These are phyloP conservation scores for Rhimphoctona megacephalus DNA, from an alignment of 2,888 invertebrate genomes.

Conservation along the genomic window DNA sequence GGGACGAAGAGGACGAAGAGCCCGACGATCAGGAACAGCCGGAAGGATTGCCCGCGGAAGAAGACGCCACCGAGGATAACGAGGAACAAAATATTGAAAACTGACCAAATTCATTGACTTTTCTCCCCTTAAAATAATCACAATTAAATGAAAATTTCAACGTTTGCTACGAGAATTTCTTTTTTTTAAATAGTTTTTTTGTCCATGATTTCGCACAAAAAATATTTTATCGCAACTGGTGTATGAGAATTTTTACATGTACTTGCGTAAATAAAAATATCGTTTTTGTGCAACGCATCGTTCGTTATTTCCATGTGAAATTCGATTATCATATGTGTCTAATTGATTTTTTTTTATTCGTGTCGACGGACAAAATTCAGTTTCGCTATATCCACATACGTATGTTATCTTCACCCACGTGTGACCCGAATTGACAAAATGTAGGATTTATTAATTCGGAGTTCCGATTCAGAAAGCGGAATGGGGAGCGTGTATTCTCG, in stretches of 20 bases:
- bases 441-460: neutral
- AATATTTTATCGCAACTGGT: neutral
- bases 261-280: slow-evolving; percentile 17
- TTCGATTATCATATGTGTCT: neutral
- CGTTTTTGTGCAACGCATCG: neutral
- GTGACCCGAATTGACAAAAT: neutral
- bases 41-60: slow-evolving; percentile 25
- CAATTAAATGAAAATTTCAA: neutral
- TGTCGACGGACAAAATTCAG: neutral
- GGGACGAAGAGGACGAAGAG: slow-evolving; percentile 49
- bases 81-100: slow-evolving; percentile 16
- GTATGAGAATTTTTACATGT: neutral
- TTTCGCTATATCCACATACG: slow-evolving; percentile 13
- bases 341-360: neutral
- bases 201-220: neutral
- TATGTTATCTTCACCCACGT: neutral
- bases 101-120: slow-evolving; percentile 14
- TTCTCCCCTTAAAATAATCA: neutral
- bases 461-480: neutral
- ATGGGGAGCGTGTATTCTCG: neutral
- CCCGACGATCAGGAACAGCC: slow-evolving; percentile 25
- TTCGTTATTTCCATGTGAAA: neutral
- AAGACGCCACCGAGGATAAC: slow-evolving; percentile 23
- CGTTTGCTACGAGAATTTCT: neutral
- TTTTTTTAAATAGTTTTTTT: neutral